Evolutionary conservation across 1,140 invertebrate species (phyloP).

Genomic region (Limonius californicus): DNA sequence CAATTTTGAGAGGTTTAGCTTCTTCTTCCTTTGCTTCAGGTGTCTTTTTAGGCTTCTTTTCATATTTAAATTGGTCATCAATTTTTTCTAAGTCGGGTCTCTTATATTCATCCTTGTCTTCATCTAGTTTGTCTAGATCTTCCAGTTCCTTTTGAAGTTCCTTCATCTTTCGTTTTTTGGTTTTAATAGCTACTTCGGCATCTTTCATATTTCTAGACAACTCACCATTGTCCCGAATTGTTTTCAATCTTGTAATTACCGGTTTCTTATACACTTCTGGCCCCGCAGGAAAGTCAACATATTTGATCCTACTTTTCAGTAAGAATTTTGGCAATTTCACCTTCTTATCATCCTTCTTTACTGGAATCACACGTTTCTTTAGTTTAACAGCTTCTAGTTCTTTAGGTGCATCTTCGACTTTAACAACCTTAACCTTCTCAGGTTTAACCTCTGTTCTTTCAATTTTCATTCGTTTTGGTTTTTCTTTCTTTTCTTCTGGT

Average conservation of each 20-base stretch:
- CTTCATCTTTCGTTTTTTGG: conserved; percentile 41
- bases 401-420: conserved; percentile 24
- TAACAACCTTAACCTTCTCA: conserved; percentile 43
- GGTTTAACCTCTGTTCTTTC: conserved; percentile 21
- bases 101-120: conserved; percentile 55
- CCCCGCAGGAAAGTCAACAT: conserved; percentile 58
- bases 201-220: conserved; percentile 68
- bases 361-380: conserved; percentile 41
- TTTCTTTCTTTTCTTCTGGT: conserved; percentile 41
- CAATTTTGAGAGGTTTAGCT: conserved; percentile 47
- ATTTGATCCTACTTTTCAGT: conserved; percentile 61
- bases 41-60: conserved; percentile 41
- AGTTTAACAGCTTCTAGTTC: conserved; percentile 45
- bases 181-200: conserved; percentile 60
- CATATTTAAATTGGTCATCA: conserved; percentile 39
- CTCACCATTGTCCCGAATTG: conserved; percentile 58
- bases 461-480: conserved; percentile 28
- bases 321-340: conserved; percentile 59
- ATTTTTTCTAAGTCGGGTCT: conserved; percentile 40
- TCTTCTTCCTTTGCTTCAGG: conserved; percentile 45
- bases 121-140: conserved; percentile 68
- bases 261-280: conserved; percentile 50
- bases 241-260: conserved; percentile 51
- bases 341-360: conserved; percentile 44
- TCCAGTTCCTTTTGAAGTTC: conserved; percentile 52